Evolutionary conservation across 92 coral and sea anemone species (phyloP).

Genomic region (Siderastrea radians): DNA sequence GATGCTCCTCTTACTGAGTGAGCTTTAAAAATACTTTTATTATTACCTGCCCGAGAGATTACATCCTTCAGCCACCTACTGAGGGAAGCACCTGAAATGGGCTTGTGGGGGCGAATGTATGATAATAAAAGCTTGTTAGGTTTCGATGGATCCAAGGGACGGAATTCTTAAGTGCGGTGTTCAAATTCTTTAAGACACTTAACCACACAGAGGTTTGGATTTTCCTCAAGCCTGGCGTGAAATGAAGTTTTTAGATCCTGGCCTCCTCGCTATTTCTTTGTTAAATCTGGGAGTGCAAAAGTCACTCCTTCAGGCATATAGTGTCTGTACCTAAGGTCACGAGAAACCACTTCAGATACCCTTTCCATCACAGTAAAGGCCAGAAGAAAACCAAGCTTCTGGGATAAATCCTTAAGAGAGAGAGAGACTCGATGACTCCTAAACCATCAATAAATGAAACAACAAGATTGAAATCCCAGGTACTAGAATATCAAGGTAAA

Average conservation of each 20-base stretch:
- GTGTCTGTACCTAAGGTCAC: constrained; percentile 67
- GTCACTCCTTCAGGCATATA: constrained; percentile 63
- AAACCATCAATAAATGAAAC: constrained; percentile 38
- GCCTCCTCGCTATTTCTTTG: constrained; percentile 64
- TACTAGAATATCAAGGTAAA: constrained; percentile 57
- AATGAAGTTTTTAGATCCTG: constrained; percentile 58
- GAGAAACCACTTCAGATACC: constrained; percentile 65
- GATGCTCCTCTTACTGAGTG: constrained; percentile 49
- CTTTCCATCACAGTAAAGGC: constrained; percentile 55
- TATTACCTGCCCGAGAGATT: constrained; percentile 54
- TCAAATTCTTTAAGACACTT: constrained; percentile 58
- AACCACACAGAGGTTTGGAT: constrained; percentile 65
- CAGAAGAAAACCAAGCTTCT: constrained; percentile 56
- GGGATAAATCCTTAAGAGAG: constrained; percentile 69
- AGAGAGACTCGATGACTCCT: constrained; percentile 60
- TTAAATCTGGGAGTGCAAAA: constrained; percentile 54
- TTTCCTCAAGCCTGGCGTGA: constrained; percentile 65
- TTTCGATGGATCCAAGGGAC: constrained; percentile 46
- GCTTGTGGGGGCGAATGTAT: constrained; percentile 68
- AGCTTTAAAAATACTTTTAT: constrained; percentile 56
- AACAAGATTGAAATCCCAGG: constrained; percentile 69
- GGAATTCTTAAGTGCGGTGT: constrained; percentile 53
- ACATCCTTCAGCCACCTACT: constrained; percentile 72
- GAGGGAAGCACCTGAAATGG: constrained; percentile 57
- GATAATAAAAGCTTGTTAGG: constrained; percentile 66